phyloP scores from a whole-genome alignment of 2,888 invertebrate genomes.

The Agrochola lota region DNA sequence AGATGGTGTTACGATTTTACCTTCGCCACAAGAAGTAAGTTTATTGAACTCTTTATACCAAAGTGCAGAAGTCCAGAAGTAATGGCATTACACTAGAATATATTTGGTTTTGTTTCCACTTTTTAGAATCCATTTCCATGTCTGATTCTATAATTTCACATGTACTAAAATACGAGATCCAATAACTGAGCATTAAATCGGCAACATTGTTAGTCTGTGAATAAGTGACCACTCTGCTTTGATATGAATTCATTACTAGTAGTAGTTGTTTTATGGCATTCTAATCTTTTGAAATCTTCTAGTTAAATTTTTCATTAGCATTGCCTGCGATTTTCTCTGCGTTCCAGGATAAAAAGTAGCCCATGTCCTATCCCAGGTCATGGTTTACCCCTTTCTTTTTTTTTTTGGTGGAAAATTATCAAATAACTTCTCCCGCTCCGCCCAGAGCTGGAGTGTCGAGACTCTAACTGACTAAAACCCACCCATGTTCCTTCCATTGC shows the following conservation, averaged over 20 bases:
- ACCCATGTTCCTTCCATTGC: no score
- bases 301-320: neutral
- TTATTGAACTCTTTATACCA: constrained; percentile 6
- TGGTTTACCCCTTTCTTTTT: no score
- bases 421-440: no score
- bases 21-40: constrained; percentile 87
- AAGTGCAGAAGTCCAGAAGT: neutral
- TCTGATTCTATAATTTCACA: neutral
- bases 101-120: neutral
- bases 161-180: neutral
- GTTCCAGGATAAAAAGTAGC: no score
- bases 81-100: neutral
- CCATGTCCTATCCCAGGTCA: no score
- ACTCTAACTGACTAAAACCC: no score
- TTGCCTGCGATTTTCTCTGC: no score
- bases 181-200: neutral
- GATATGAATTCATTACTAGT: neutral
- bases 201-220: neutral
- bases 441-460: no score
- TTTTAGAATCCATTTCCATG: constrained; percentile 8
- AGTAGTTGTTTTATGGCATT: neutral
- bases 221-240: neutral
- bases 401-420: no score
- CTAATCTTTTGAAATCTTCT: no score
- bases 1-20: constrained; percentile 79